These are phyloP conservation scores for Megaleporinus macrocephalus DNA, from an alignment of 2,113 vertebrate species.

Conservation along the genomic window DNA sequence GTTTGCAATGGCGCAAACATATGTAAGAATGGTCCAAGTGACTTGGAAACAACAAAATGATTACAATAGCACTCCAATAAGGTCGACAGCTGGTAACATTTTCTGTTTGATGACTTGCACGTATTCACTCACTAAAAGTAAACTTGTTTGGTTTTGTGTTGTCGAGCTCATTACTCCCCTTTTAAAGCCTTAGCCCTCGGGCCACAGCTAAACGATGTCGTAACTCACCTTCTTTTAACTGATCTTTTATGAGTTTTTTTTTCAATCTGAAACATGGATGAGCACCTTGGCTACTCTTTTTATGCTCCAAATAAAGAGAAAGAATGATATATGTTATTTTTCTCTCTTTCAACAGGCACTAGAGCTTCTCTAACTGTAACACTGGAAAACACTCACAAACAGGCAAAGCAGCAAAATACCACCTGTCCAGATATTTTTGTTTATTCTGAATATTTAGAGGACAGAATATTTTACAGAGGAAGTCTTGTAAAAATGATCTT, in stretches of 20 bases:
- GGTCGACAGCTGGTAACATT: not conserved
- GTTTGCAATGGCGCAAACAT: slow-evolving; percentile 59
- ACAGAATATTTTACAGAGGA: too few species aligned
- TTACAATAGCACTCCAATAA: not conserved
- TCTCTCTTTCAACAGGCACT: not conserved
- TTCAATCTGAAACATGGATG: slow-evolving; percentile 15
- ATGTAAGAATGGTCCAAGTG: slow-evolving; percentile 22
- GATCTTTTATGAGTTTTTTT: not conserved
- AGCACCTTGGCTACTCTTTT: slow-evolving; percentile 9
- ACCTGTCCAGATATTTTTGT: not conserved
- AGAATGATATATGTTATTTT: not conserved
- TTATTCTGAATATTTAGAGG: not conserved
- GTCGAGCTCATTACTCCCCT: not conserved
- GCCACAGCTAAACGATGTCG: slow-evolving; percentile 28
- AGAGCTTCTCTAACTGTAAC: not conserved
- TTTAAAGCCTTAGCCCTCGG: slow-evolving; percentile 18
- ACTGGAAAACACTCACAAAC: not conserved
- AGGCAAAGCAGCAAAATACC: not conserved
- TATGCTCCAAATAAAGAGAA: not conserved
- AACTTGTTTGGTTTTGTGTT: not conserved
- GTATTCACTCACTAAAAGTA: not conserved
- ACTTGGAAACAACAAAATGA: not conserved
- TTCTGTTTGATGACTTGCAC: not conserved
- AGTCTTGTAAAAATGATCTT: too few species aligned
- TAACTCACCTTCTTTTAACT: slow-evolving; percentile 29